phyloP scores from a whole-genome alignment of 2,888 invertebrate genomes.

The Tenthredo scrophulariae region DNA sequence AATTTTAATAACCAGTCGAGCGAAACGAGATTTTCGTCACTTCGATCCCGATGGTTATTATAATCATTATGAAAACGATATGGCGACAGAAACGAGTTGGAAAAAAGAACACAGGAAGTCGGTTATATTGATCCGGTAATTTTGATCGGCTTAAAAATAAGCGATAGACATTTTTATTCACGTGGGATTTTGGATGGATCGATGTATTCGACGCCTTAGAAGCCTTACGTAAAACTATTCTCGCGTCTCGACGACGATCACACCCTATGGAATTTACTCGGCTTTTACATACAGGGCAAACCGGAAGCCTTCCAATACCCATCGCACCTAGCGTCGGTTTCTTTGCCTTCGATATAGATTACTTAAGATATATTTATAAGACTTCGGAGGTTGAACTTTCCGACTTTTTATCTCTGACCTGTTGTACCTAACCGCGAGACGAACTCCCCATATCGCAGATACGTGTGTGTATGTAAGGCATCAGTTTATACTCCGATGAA shows the following conservation, averaged over 20 bases:
- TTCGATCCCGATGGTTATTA: neutral
- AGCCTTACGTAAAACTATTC: slow-evolving; percentile 33
- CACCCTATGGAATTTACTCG: slow-evolving; percentile 33
- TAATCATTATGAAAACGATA: slow-evolving; percentile 4
- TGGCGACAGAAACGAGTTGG: neutral
- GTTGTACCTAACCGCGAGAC: neutral
- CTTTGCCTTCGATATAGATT: neutral
- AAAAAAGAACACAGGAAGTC: slow-evolving; percentile 34
- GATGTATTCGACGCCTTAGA: slow-evolving; percentile 29
- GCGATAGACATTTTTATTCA: slow-evolving; percentile 13
- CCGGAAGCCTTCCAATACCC: slow-evolving; percentile 41
- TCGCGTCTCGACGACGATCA: slow-evolving; percentile 13
- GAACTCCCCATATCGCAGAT: neutral
- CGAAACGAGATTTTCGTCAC: neutral
- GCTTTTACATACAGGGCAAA: neutral
- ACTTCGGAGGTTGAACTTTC: neutral
- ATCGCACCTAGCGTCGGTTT: neutral
- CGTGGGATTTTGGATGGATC: slow-evolving; percentile 30
- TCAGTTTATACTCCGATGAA: neutral
- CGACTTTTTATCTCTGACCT: slow-evolving; percentile 6
- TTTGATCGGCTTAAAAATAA: slow-evolving; percentile 31
- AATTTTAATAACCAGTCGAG: neutral
- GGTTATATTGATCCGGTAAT: slow-evolving; percentile 36
- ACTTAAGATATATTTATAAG: slow-evolving; percentile 7
- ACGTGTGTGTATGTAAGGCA: neutral